Conservation (phyloP, 92 coral and sea anemone genomes). For the Anthopleura xanthogrammica region DNA sequence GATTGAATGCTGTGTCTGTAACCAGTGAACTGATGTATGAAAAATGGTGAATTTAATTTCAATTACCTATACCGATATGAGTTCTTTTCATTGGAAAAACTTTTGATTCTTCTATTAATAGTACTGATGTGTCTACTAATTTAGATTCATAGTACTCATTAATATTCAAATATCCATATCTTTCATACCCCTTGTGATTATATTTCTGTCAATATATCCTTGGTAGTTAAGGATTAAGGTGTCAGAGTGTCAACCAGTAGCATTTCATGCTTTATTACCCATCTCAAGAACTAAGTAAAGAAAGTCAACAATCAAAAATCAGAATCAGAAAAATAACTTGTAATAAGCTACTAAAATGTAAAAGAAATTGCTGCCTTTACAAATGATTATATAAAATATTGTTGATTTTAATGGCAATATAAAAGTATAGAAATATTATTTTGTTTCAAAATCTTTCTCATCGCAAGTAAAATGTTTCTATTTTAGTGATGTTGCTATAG, state of each 20-base stretch:
- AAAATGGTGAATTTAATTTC: too few species aligned
- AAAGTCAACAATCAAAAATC: neutral
- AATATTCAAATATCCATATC: too few species aligned
- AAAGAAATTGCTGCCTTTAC: neutral
- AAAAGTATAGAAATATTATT: neutral
- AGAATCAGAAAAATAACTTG: neutral
- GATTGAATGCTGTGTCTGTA: too few species aligned
- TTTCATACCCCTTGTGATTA: too few species aligned
- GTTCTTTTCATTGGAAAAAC: too few species aligned
- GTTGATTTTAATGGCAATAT: too few species aligned
- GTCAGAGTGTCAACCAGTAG: neutral
- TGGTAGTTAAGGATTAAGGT: neutral
- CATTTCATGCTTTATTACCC: neutral
- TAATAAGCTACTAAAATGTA: neutral
- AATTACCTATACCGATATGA: too few species aligned
- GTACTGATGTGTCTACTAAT: too few species aligned
- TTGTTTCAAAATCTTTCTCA: neutral
- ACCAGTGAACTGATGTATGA: too few species aligned
- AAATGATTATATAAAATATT: too few species aligned
- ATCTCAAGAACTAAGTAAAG: neutral
- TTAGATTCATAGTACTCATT: too few species aligned
- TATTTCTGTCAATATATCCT: neutral
- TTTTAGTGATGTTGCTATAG: neutral
- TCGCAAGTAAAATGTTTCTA: neutral
- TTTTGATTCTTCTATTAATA: too few species aligned